Conservation (phyloP, 2,113 vertebrate species). For the Petrocephalus microphthalmus region DNA sequence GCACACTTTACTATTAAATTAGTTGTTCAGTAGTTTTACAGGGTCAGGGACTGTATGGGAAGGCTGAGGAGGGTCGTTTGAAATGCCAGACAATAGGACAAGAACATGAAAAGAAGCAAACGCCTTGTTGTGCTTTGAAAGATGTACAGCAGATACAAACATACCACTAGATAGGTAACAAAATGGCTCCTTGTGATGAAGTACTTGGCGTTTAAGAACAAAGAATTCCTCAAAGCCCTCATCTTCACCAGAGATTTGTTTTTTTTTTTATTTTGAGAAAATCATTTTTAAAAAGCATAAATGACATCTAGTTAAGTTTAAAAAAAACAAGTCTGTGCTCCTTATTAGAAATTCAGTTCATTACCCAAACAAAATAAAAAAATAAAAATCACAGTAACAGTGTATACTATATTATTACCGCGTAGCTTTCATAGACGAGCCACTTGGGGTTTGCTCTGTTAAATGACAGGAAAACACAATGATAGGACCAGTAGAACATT, state of each 20-base stretch:
- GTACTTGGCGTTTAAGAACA: neutral
- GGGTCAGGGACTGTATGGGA: constrained; percentile 5
- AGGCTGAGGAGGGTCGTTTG: constrained; percentile 22
- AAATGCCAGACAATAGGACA: constrained; percentile 9
- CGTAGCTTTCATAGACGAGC: neutral
- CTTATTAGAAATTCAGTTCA: neutral
- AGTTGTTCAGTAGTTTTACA: constrained; percentile 35
- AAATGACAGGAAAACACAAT: neutral
- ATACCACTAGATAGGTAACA: neutral
- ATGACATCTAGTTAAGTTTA: neutral
- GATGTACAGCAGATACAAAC: neutral
- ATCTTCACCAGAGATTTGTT: neutral
- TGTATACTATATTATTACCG: neutral
- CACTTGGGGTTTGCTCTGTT: neutral
- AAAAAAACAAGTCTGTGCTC: neutral
- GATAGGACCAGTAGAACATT: neutral
- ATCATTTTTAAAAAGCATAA: neutral
- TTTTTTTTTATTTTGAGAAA: neutral
- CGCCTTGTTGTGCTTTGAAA: neutral
- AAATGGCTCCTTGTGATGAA: neutral
- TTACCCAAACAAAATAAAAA: neutral
- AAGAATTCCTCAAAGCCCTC: neutral
- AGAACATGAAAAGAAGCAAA: neutral
- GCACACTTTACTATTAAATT: constrained; percentile 28
- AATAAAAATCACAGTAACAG: neutral